Evolutionary conservation across 1,140 invertebrate species (phyloP).

Genomic region (Tribolium madens): DNA sequence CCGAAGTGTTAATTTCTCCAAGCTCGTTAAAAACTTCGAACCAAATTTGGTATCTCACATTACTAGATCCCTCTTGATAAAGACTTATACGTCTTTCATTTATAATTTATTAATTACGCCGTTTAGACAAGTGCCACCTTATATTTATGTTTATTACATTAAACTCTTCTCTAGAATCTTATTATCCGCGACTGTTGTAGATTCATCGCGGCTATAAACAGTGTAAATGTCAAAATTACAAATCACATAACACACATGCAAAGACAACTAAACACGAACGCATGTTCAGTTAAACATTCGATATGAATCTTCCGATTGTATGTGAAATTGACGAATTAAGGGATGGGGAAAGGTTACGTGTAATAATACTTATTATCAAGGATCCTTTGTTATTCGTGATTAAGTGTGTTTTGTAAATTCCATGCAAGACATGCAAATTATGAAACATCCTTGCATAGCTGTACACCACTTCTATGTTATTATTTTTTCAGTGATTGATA

Average conservation of each 20-base stretch:
- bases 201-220: neutral
- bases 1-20: neutral
- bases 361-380: slow-evolving; percentile 1
- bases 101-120: neutral
- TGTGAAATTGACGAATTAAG: neutral
- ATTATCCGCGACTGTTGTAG: neutral
- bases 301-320: neutral
- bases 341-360: neutral
- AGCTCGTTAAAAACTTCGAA: neutral
- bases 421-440: slow-evolving; percentile 13
- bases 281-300: neutral
- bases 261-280: neutral
- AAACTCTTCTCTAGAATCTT: neutral
- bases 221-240: neutral
- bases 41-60: neutral
- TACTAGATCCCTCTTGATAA: too few species aligned
- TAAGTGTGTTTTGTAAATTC: neutral
- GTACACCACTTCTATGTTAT: neutral
- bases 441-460: slow-evolving; percentile 19
- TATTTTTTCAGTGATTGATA: neutral
- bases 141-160: neutral
- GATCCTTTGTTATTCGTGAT: slow-evolving; percentile 5
- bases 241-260: neutral
- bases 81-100: neutral
- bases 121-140: neutral